Evolutionary conservation across 1,140 invertebrate species (phyloP), one percentile per base, ranked within the genome.

Genomic region (Lethocerus indicus): DNA sequence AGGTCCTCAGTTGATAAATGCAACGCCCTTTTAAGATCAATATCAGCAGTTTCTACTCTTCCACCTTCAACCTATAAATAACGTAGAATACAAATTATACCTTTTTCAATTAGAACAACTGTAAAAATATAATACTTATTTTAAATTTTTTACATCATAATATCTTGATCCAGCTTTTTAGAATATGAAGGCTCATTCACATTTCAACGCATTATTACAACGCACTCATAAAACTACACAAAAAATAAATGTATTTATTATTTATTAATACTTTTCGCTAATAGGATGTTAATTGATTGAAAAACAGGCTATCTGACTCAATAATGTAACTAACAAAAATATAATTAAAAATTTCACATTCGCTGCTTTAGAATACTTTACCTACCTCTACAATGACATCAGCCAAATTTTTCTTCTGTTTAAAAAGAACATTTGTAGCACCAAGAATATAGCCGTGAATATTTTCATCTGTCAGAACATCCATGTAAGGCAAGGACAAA

Each of bases 361-460:
- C 4, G 27, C 20, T 14, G 18, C 39, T 14, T 20, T 48, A 43
- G 26, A 23, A 16, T 20, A n/a, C 44, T 46, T 44, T 26, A 57
- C 60, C 66, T 61, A 94, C 81, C 67, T 94, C 92, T 12, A 98
- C 75, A 44, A 97, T 67, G 26, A 91, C 83, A 71, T 98, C 94
- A 58, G 89, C 85, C 4, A 95, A 65, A 60, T 94, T 84, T 51
- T 82, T 78, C 61, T 94, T 94, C 60, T 96, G 92, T 64, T 92
- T 91, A 61, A 98, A 98, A 6, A 98, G 69, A 16, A 95, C 81
- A 74, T 98, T 98, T 29, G 93, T 96, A 7, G 94, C 94, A 42
- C 95, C 95, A 53, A 96, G 85, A 29, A 96, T 69, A 67, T 93
- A 98, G 41, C 90, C 87, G 54, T 87, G 71, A 6, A 96, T 83